phyloP scores from a whole-genome alignment of 1,140 invertebrate species.

The Drosophila ohnishii region DNA sequence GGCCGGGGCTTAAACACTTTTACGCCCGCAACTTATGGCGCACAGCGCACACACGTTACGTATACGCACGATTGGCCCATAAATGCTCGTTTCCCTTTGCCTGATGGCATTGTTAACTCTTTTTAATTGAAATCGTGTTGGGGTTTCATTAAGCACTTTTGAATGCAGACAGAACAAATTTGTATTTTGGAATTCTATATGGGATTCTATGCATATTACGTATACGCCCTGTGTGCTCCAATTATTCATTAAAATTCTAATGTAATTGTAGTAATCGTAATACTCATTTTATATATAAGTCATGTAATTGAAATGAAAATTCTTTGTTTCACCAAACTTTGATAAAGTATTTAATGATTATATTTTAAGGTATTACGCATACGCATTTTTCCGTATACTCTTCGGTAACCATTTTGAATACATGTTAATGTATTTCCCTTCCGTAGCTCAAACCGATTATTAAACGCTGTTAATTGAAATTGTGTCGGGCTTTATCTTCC shows the following conservation, averaged over 20 bases:
- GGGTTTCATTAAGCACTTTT: conserved; percentile 1
- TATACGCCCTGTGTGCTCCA: conserved; percentile 1
- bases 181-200: neutral
- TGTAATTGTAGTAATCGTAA: neutral
- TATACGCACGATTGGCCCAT: conserved; percentile 51
- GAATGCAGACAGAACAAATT: neutral
- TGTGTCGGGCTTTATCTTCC: conserved; percentile 14
- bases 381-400: neutral
- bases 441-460: neutral
- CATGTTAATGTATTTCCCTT: neutral
- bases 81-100: conserved; percentile 34
- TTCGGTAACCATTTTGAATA: neutral
- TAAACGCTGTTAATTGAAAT: conserved; percentile 12
- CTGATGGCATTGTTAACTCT: conserved; percentile 32
- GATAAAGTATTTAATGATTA: neutral
- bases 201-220: neutral
- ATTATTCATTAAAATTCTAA: neutral
- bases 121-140: conserved; percentile 50
- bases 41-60: conserved; percentile 37
- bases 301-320: neutral
- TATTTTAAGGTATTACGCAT: neutral
- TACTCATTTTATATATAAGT: neutral
- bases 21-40: conserved; percentile 33
- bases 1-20: conserved; percentile 33
- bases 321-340: neutral